Evolutionary conservation across 2,888 invertebrate genomes (phyloP).

Genomic region (Xestia ashworthii): DNA sequence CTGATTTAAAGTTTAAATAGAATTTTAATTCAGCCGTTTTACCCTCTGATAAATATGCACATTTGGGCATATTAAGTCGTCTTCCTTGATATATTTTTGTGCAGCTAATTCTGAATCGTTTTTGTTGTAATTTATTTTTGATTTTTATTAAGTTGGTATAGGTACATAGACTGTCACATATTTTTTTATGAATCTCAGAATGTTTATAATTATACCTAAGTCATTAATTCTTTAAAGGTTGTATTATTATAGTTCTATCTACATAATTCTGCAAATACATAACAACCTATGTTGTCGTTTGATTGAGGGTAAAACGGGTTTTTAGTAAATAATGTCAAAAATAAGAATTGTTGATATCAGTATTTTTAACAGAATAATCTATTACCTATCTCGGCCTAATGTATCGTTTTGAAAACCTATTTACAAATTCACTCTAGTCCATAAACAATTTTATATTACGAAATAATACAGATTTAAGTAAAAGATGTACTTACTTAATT

Average conservation of each 20-base stretch:
- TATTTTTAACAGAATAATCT: slow-evolving; percentile 62
- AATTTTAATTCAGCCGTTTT: slow-evolving; percentile 45
- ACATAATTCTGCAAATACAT: slow-evolving; percentile 7
- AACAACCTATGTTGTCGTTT: slow-evolving; percentile 2
- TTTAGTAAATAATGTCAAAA: slow-evolving; percentile 45
- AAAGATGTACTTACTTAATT: slow-evolving; percentile 38
- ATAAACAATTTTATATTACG: slow-evolving; percentile 35
- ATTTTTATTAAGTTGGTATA: background rate
- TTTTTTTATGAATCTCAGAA: slow-evolving; percentile 3
- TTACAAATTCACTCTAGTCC: slow-evolving; percentile 64
- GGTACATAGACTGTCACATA: background rate
- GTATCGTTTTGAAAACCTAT: slow-evolving; percentile 49
- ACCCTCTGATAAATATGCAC: slow-evolving; percentile 36
- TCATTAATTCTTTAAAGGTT: slow-evolving; percentile 22
- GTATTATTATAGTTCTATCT: slow-evolving; percentile 14
- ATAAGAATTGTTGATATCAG: slow-evolving; percentile 58
- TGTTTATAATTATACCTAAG: background rate
- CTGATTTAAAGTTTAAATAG: slow-evolving; percentile 77
- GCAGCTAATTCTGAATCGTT: background rate
- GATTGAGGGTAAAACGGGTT: slow-evolving; percentile 40
- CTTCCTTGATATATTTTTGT: background rate
- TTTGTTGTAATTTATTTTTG: background rate
- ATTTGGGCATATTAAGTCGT: background rate
- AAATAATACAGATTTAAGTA: slow-evolving; percentile 31
- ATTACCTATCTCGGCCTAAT: slow-evolving; percentile 45